Conservation (phyloP, 2,797 vertebrate species). For the Schizopygopsis malacanthus region DNA sequence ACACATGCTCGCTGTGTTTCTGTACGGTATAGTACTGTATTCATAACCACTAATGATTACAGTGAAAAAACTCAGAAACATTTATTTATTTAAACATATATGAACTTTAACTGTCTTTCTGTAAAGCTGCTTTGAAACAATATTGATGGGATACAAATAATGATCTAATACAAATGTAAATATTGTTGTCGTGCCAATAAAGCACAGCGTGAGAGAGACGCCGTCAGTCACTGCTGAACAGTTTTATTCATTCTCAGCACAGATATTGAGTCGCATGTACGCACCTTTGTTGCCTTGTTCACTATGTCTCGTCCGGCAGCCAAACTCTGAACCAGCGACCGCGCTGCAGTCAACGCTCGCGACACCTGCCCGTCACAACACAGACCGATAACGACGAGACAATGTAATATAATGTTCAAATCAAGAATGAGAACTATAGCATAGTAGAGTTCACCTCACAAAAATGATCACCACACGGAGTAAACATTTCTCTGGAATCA, state of each 20-base stretch:
- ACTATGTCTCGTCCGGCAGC: conserved; percentile 85
- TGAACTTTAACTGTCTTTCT: no score
- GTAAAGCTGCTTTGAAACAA: no score
- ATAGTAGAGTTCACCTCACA: not conserved
- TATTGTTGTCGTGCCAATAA: not conserved
- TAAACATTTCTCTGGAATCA: not conserved
- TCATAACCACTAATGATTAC: no score
- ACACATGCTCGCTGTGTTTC: no score
- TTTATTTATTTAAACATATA: no score
- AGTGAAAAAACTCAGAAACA: no score
- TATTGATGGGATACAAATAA: no score
- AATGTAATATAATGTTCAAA: no score
- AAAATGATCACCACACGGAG: not conserved
- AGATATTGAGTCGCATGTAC: not conserved
- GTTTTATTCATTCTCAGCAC: no score
- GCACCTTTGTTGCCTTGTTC: conserved; percentile 85
- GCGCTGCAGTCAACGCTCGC: conserved; percentile 84
- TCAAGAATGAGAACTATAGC: not conserved
- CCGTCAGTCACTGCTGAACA: not conserved
- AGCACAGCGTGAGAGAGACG: not conserved
- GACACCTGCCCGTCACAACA: conserved; percentile 75
- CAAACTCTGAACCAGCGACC: conserved; percentile 84
- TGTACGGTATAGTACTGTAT: no score
- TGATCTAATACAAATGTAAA: not conserved
- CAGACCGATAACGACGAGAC: conserved; percentile 13